Evolutionary conservation across 2,888 invertebrate species (phyloP).

Genomic region (Adelphocoris suturalis): DNA sequence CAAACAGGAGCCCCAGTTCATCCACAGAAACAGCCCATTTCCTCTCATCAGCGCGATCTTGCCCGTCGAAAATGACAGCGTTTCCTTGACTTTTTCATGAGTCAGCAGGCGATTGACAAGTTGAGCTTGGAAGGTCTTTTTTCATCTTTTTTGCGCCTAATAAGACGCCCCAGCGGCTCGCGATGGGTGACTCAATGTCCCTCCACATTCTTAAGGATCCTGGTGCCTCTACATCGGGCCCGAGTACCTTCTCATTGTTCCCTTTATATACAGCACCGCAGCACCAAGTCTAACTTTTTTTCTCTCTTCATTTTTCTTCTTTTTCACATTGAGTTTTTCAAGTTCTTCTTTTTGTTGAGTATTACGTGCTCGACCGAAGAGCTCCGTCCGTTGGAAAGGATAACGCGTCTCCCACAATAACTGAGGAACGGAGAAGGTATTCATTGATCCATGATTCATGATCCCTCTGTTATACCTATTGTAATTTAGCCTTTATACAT

Average conservation of each 20-base stretch:
- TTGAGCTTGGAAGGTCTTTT: background rate
- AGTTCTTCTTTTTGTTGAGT: background rate
- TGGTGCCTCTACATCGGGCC: background rate
- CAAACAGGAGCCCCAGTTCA: background rate
- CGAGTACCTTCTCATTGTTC: slow-evolving; percentile 46
- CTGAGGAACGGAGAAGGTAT: background rate
- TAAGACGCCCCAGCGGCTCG: slow-evolving; percentile 22
- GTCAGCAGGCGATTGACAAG: slow-evolving; percentile 13
- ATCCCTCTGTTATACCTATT: background rate
- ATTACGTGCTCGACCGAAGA: slow-evolving; percentile 25
- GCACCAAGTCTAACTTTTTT: slow-evolving; percentile 24
- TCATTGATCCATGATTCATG: background rate
- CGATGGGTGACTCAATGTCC: slow-evolving; percentile 60
- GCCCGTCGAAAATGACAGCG: slow-evolving; percentile 9
- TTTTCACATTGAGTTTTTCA: background rate
- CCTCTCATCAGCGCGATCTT: background rate
- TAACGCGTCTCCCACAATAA: background rate
- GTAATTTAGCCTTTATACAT: background rate
- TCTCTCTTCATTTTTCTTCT: slow-evolving; percentile 25
- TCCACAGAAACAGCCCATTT: background rate
- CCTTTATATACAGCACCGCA: slow-evolving; percentile 46
- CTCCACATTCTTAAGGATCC: slow-evolving; percentile 53
- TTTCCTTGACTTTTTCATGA: slow-evolving; percentile 6
- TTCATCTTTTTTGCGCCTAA: slow-evolving; percentile 5
- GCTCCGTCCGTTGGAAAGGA: background rate